phyloP scores from a whole-genome alignment of 2,113 vertebrate genomes.

The Pachycephala philippinensis region DNA sequence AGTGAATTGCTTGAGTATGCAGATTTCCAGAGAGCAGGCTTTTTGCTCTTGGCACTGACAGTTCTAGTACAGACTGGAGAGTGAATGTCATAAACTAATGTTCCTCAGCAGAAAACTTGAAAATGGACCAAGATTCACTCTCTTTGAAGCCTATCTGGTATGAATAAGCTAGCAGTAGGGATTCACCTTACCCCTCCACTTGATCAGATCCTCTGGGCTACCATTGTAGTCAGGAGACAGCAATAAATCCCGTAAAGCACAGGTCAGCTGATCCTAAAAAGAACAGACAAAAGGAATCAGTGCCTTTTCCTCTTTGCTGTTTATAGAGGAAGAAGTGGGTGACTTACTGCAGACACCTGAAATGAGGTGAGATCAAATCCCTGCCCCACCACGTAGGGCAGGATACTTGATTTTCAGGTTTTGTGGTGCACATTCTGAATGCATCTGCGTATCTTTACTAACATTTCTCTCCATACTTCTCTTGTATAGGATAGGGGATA shows the following conservation, averaged over 20 bases:
- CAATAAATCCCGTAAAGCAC: not conserved
- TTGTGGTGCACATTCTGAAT: not conserved
- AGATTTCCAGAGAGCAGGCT: not conserved
- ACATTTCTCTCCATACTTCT: not conserved
- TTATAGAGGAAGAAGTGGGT: not conserved
- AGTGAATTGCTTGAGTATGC: conserved; percentile 12
- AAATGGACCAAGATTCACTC: not conserved
- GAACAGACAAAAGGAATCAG: not conserved
- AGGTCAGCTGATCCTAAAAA: not conserved
- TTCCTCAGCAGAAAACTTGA: not conserved
- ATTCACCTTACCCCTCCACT: not conserved
- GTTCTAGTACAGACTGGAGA: not conserved
- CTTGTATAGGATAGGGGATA: not conserved
- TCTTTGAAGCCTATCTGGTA: not conserved
- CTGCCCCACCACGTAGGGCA: not conserved
- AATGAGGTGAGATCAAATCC: not conserved
- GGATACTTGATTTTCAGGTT: not conserved
- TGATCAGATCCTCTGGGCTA: not conserved
- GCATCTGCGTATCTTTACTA: not conserved
- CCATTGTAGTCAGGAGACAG: not conserved
- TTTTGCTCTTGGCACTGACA: conserved; percentile 45
- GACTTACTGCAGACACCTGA: not conserved
- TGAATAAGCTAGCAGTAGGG: not conserved
- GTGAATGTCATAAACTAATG: not conserved
- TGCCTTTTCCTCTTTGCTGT: not conserved